Percentiles rank a stretch among this genome's conserved stretches.
These are phyloP conservation scores for Epicampocera succincta DNA, from an alignment of 2,888 invertebrate species.

Conservation along the genomic window DNA sequence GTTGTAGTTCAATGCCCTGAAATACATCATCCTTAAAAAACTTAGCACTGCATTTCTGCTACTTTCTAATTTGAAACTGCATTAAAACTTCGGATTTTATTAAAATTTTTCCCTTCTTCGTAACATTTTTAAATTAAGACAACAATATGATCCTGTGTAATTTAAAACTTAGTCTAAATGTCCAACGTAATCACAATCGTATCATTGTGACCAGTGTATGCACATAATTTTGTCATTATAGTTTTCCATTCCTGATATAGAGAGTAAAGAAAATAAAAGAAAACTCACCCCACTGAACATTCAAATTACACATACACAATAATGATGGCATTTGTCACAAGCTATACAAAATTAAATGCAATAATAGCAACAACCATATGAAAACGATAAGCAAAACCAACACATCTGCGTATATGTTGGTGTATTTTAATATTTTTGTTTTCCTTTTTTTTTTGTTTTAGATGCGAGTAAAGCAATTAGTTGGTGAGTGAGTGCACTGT, in stretches of 20 bases:
- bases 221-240: too few species aligned
- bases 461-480: constrained; percentile 31
- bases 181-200: too few species aligned
- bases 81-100: too few species aligned
- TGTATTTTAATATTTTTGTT: constrained; percentile 10
- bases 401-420: constrained; percentile 56
- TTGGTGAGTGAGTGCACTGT: constrained; percentile 7
- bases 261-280: constrained; percentile 32
- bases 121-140: too few species aligned
- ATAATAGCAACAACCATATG: constrained; percentile 34
- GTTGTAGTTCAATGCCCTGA: too few species aligned
- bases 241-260: neutral
- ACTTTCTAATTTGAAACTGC: too few species aligned
- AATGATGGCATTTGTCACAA: constrained; percentile 31
- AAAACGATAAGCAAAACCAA: constrained; percentile 9
- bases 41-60: too few species aligned
- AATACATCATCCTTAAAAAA: too few species aligned
- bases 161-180: too few species aligned
- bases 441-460: constrained; percentile 1
- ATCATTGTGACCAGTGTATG: too few species aligned
- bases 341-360: constrained; percentile 15
- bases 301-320: constrained; percentile 8
- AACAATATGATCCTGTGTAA: too few species aligned
- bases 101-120: too few species aligned
- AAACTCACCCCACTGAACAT: constrained; percentile 66